phyloP scores from a whole-genome alignment of 2,113 vertebrate species.

The Pandion haliaetus region DNA sequence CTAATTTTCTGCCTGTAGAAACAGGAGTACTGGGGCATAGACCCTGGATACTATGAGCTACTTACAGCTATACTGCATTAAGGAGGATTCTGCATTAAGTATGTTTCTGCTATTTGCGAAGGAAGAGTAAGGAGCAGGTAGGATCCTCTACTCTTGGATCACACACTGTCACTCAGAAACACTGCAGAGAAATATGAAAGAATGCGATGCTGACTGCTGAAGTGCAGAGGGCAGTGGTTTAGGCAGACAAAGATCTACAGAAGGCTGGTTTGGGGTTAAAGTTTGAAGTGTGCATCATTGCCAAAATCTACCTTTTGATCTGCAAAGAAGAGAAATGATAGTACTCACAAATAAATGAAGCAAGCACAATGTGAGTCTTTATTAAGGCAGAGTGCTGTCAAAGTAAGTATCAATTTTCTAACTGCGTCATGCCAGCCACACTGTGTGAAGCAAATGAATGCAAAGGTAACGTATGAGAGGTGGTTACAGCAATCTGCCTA shows the following conservation, averaged over 20 bases:
- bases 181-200: background rate
- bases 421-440: background rate
- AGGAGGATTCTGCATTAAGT: background rate
- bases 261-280: background rate
- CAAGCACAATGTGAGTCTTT: background rate
- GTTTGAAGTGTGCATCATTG: background rate
- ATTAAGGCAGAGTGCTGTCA: background rate
- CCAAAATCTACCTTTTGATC: background rate
- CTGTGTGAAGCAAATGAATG: background rate
- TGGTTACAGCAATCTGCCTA: background rate
- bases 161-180: background rate
- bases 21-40: background rate
- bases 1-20: constrained; percentile 44
- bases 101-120: background rate
- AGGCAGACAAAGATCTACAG: background rate
- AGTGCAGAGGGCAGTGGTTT: background rate
- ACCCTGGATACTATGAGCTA: background rate
- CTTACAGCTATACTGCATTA: background rate
- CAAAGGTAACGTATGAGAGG: background rate
- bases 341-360: background rate
- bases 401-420: background rate
- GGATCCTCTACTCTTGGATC: background rate
- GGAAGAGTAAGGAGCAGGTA: background rate
- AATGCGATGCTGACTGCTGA: background rate
- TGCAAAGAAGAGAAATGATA: background rate